A percentile compares a stretch with the other conserved stretches of the same genome.
Conservation (phyloP, 2,797 vertebrate species). For the Bovichtus variegatus region DNA sequence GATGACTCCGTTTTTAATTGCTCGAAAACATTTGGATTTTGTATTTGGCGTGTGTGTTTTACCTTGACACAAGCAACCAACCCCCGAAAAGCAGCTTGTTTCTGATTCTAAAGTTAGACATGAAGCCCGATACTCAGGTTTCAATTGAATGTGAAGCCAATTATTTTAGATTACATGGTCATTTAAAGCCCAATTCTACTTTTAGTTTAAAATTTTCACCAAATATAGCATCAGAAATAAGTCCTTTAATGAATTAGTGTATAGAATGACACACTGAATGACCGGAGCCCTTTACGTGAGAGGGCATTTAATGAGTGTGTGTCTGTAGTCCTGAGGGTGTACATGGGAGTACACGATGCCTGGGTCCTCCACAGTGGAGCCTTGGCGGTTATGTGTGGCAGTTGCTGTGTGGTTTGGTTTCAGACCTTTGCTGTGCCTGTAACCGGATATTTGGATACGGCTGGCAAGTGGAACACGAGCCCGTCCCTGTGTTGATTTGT, state of each 20-base stretch:
- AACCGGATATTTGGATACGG: constrained; percentile 56
- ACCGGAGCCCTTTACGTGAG: background rate
- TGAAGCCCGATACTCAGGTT: background rate
- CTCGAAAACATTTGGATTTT: background rate
- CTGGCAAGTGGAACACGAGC: constrained; percentile 51
- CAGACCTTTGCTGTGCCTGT: constrained; percentile 58
- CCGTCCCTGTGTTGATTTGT: constrained; percentile 40
- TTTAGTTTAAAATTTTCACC: background rate
- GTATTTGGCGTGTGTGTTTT: background rate
- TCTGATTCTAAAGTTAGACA: constrained; percentile 4
- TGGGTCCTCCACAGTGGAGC: constrained; percentile 13
- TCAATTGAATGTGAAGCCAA: background rate
- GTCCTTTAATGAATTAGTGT: background rate
- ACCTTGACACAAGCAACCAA: background rate
- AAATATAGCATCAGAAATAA: background rate
- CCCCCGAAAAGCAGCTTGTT: background rate
- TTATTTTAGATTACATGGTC: background rate
- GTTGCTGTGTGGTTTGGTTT: constrained; percentile 55
- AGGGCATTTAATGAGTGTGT: constrained; percentile 13
- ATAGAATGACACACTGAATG: background rate
- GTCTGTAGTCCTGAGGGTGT: constrained; percentile 10
- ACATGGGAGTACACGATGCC: too few relatives aligned
- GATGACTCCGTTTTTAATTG: constrained; percentile 4
- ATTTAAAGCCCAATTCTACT: background rate
- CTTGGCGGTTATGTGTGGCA: constrained; percentile 34